These are phyloP conservation scores for Luffia ferchaultella DNA, from an alignment of 2,888 invertebrate species.

Conservation along the genomic window DNA sequence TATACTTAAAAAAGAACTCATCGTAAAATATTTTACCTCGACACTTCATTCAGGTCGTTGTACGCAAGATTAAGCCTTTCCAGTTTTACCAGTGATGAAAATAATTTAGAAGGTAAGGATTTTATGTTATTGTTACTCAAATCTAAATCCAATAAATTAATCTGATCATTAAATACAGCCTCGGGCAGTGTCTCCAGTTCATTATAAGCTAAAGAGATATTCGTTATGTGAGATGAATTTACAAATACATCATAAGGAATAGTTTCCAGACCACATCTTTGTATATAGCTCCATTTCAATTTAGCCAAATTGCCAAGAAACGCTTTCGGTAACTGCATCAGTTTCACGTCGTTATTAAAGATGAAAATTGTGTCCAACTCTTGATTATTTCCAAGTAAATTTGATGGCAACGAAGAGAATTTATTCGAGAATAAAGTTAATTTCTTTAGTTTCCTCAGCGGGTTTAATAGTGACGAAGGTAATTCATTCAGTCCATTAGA, in stretches of 20 bases:
- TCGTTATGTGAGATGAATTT: conserved; percentile 63
- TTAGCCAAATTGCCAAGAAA: conserved; percentile 69
- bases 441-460: conserved; percentile 66
- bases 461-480: conserved; percentile 67
- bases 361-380: conserved; percentile 62
- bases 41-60: conserved; percentile 69
- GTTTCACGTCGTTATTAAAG: conserved; percentile 63
- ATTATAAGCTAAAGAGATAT: conserved; percentile 70
- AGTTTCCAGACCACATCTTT: conserved; percentile 59
- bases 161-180: conserved; percentile 69
- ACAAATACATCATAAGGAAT: conserved; percentile 71
- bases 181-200: conserved; percentile 62
- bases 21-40: conserved; percentile 50
- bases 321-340: conserved; percentile 63
- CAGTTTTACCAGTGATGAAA: conserved; percentile 63
- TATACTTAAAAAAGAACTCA: conserved; percentile 9
- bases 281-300: conserved; percentile 63
- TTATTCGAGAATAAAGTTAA: conserved; percentile 75
- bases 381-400: conserved; percentile 63
- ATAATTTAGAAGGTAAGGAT: conserved; percentile 65
- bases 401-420: conserved; percentile 68
- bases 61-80: conserved; percentile 68
- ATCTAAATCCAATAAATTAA: conserved; percentile 68
- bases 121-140: conserved; percentile 71
- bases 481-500: conserved; percentile 70